A percentile compares a stretch with the other conserved stretches of the same genome.
Conservation (phyloP, 1,140 invertebrate species). For the Caenorhabditis remanei region DNA sequence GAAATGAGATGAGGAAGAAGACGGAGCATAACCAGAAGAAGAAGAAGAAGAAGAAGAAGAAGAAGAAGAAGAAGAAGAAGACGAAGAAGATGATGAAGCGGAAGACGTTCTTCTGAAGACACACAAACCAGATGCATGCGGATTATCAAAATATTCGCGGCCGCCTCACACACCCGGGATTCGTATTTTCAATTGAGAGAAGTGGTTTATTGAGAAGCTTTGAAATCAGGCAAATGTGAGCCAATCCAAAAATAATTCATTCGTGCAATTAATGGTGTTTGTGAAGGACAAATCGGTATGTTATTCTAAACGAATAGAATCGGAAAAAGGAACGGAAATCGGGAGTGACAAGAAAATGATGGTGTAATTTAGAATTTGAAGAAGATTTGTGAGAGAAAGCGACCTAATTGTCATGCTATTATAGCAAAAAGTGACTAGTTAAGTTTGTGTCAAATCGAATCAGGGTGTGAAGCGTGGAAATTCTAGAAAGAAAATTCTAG, state of each 20-base stretch:
- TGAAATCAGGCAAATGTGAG: conserved; percentile 17
- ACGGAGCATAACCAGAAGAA: conserved; percentile 25
- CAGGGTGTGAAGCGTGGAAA: too few species aligned
- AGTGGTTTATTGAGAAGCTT: not conserved
- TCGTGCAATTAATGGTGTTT: conserved; percentile 37
- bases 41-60: conserved; percentile 46
- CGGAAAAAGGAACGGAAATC: not conserved
- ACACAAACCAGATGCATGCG: conserved; percentile 50
- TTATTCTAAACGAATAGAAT: not conserved
- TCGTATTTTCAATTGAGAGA: not conserved
- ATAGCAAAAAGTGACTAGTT: not conserved
- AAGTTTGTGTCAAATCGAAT: too few species aligned
- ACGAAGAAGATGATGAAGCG: conserved; percentile 31
- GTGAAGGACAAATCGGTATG: not conserved
- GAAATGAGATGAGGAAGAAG: conserved; percentile 37
- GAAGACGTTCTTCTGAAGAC: conserved; percentile 46
- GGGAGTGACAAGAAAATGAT: conserved; percentile 18
- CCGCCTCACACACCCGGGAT: conserved; percentile 26
- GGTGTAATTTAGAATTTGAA: not conserved
- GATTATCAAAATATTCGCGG: conserved; percentile 22
- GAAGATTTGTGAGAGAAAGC: not conserved
- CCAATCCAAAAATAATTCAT: conserved; percentile 27
- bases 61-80: conserved; percentile 49
- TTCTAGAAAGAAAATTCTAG: too few species aligned
- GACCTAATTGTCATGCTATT: not conserved